Conservation (phyloP, 2,888 invertebrate genomes). For the Sylvicola cinctus region DNA sequence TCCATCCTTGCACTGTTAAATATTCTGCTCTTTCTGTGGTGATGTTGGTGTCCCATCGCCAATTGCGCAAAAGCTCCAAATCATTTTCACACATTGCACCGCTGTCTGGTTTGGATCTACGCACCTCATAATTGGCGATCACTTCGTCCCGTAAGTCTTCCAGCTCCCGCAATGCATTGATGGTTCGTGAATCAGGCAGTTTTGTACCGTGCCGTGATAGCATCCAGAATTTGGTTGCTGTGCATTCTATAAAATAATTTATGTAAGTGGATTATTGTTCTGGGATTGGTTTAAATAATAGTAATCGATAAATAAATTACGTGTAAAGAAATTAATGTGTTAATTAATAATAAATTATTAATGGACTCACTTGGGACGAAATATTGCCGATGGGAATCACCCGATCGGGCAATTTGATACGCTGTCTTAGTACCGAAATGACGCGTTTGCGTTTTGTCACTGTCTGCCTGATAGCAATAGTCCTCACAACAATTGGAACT, state of each 20-base stretch:
- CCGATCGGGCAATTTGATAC: constrained; percentile 41
- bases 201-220: constrained; percentile 47
- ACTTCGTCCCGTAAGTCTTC: constrained; percentile 30
- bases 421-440: constrained; percentile 56
- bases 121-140: constrained; percentile 39
- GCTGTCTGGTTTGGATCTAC: constrained; percentile 26
- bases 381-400: constrained; percentile 21
- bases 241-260: constrained; percentile 47
- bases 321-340: too few species aligned
- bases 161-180: constrained; percentile 32
- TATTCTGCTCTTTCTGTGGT: constrained; percentile 34
- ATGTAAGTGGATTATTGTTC: too few species aligned
- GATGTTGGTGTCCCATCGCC: constrained; percentile 43
- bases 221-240: constrained; percentile 51
- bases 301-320: too few species aligned
- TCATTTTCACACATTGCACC: constrained; percentile 46
- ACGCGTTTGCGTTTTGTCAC: constrained; percentile 17
- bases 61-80: constrained; percentile 37
- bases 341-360: too few species aligned
- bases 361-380: constrained; percentile 39
- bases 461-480: constrained; percentile 21
- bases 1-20: constrained; percentile 39
- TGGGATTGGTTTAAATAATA: too few species aligned
- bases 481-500: constrained; percentile 11
- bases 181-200: constrained; percentile 35